A percentile compares a stretch with the other conserved stretches of the same genome.
Conservation (phyloP, 1,140 invertebrate species). For the Tenebrio molitor region DNA sequence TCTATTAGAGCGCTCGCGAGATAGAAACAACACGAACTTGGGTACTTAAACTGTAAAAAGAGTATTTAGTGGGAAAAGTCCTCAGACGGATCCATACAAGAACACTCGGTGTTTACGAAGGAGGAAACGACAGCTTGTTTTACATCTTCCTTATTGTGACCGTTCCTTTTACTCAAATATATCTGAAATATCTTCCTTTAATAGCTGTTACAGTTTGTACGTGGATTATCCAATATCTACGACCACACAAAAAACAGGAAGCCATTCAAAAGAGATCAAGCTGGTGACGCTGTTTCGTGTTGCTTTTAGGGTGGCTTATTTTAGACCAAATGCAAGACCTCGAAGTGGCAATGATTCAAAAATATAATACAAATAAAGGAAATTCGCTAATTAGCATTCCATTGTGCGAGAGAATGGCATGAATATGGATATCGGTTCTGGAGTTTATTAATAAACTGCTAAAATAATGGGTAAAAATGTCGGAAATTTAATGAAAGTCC, state of each 20-base stretch:
- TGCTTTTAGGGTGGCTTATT: background rate
- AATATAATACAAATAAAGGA: too few relatives aligned
- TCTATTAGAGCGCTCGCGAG: conserved; percentile 21
- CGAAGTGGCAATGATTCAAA: too few relatives aligned
- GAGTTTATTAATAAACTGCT: too few relatives aligned
- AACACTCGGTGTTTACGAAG: conserved; percentile 10
- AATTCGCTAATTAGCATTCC: too few relatives aligned
- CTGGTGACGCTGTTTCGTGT: background rate
- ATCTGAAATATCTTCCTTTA: conserved; percentile 5
- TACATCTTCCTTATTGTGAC: conserved; percentile 1
- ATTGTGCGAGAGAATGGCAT: too few relatives aligned
- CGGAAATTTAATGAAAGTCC: too few relatives aligned
- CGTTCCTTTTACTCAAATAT: conserved; percentile 4
- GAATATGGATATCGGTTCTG: too few relatives aligned
- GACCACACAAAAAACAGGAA: conserved; percentile 8
- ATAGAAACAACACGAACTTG: conserved; percentile 27
- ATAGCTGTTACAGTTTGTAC: conserved; percentile 19
- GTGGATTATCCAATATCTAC: conserved; percentile 19
- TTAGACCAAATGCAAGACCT: too few relatives aligned
- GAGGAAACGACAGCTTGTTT: background rate
- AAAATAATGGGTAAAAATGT: too few relatives aligned
- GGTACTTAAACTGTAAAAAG: conserved; percentile 21
- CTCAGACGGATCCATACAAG: background rate
- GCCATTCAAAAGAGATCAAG: conserved; percentile 14
- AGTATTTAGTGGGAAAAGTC: conserved; percentile 7